Evolutionary conservation across 2,113 vertebrate genomes (phyloP), one percentile per base, ranked within the genome.

Genomic region (Poicephalus meyeri): DNA sequence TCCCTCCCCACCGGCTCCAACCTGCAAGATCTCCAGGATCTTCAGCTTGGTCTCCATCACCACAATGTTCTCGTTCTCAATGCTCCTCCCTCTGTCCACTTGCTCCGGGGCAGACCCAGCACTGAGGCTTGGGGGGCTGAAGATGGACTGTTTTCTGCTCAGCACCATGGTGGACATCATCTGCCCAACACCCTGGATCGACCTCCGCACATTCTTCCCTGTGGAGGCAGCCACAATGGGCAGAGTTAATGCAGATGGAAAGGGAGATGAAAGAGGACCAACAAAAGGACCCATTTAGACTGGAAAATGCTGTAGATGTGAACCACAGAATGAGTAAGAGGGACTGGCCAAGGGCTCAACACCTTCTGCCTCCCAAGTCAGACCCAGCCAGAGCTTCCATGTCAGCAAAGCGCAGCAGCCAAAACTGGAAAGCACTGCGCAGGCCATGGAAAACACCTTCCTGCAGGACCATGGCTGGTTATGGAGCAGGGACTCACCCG

Each of bases 11-110:
- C 4, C 0, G 0, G 46, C 70, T 69, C 94, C 89, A 50, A 99
- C 99, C 99, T 99, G 99, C 95, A 99, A 94, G 73, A 99, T 99
- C 96, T 99, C 98, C 97, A 99, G 97, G 61, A 99, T 99, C 98
- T 99, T 99, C 93, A 99, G 98, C 92, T 99, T 99, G 68, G 99
- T 99, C 96, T 99, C 99, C 99, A 99, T 99, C 93, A 99, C 99
- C 10, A 99, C 99, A 5, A 99, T 98, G 95, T 99, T 99, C 97
- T 99, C 98, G 0, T 98, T 99, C 90, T 99, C 98, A 6, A 99
- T 97, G 29, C 98, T 99, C 88, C 99, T 99, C 79, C 98, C 97
- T 60, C 97, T 98, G 85, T 98, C 97, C 87, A 98, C 98, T 1
- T 97, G 97, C 42, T 99, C 99, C 0, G 98, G 86, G 35, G 95